These are phyloP conservation scores for Frankliniella fusca DNA, from an alignment of 2,888 invertebrate genomes.

Conservation along the genomic window DNA sequence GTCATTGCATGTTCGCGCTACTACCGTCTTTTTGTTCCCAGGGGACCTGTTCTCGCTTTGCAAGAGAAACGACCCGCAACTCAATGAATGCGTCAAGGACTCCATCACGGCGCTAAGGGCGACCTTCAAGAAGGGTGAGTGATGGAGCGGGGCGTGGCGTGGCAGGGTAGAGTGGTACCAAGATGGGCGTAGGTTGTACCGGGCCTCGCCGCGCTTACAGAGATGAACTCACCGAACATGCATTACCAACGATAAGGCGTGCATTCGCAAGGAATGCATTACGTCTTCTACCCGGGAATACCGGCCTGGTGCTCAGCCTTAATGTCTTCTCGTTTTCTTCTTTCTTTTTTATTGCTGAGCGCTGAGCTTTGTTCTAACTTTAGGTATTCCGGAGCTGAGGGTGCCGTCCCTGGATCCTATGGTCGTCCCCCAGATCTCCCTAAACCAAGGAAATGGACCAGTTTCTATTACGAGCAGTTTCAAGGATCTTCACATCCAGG, in stretches of 20 bases:
- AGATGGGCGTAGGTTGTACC: too few relatives aligned
- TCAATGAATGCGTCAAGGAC: conserved; percentile 43
- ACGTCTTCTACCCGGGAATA: too few relatives aligned
- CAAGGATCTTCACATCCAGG: conserved; percentile 39
- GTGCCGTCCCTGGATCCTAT: conserved; percentile 44
- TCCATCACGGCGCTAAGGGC: conserved; percentile 42
- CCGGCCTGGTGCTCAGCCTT: too few relatives aligned
- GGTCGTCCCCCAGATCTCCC: conserved; percentile 35
- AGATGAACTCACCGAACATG: too few relatives aligned
- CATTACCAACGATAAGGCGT: too few relatives aligned
- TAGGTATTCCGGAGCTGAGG: conserved; percentile 41
- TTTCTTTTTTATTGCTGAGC: too few relatives aligned
- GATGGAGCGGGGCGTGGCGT: too few relatives aligned
- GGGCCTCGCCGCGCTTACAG: too few relatives aligned
- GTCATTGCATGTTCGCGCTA: too few relatives aligned
- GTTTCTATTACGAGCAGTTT: conserved; percentile 39
- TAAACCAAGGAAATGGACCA: conserved; percentile 37
- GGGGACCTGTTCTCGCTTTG: conserved; percentile 38
- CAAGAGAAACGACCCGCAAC: conserved; percentile 42
- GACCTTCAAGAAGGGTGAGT: conserved; percentile 42
- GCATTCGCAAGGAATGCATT: too few relatives aligned
- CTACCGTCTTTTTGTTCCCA: not conserved
- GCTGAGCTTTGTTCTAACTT: conserved; percentile 6
- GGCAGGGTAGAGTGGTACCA: too few relatives aligned
- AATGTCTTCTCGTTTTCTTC: too few relatives aligned